Percentiles rank a stretch among this genome's conserved stretches.
Evolutionary conservation across 2,888 invertebrate species (phyloP).

Genomic region (Cantharis rustica): DNA sequence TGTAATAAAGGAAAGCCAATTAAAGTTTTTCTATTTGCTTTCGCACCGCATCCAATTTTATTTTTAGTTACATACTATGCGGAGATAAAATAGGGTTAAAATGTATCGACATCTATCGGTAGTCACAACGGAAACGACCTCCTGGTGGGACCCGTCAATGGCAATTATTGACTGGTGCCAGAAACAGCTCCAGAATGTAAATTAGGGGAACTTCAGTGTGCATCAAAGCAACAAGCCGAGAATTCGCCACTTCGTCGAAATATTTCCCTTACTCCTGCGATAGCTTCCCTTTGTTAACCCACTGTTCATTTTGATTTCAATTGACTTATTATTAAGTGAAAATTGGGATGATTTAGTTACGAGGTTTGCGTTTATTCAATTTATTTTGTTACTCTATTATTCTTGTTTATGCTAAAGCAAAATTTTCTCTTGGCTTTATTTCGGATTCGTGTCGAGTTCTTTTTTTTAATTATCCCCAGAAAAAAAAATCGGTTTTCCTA

Average conservation of each 20-base stretch:
- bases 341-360: conserved; percentile 38
- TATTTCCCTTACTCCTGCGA: conserved; percentile 15
- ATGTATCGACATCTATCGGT: conserved; percentile 29
- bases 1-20: not conserved
- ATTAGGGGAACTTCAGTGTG: conserved; percentile 47
- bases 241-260: conserved; percentile 40
- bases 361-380: conserved; percentile 21
- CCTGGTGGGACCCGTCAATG: conserved; percentile 38
- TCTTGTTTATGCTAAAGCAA: conserved; percentile 4
- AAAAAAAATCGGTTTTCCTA: not conserved
- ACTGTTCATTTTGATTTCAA: conserved; percentile 46
- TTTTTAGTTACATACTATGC: not conserved
- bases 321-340: conserved; percentile 44
- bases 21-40: not conserved
- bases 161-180: conserved; percentile 50
- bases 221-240: conserved; percentile 50
- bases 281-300: conserved; percentile 32
- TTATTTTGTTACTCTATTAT: not conserved
- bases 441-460: not conserved
- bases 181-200: conserved; percentile 46
- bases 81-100: conserved; percentile 18
- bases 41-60: not conserved
- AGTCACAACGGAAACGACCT: conserved; percentile 31
- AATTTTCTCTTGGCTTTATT: not conserved
- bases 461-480: not conserved